Conservation (phyloP, 1,140 invertebrate genomes). For the Hetaerina americana region DNA sequence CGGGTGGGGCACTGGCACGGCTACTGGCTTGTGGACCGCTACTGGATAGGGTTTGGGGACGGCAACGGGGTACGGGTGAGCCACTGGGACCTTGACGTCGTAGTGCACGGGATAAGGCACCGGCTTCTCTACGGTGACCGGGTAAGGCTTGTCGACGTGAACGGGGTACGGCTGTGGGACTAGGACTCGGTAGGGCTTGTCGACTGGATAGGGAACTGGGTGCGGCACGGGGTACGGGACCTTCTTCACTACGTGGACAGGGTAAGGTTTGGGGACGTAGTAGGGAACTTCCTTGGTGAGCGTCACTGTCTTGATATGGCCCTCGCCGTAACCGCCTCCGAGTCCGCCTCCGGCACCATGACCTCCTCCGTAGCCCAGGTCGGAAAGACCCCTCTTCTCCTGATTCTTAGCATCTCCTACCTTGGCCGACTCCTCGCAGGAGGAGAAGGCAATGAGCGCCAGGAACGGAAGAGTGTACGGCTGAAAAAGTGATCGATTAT, state of each 20-base stretch:
- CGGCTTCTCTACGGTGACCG: constrained; percentile 63
- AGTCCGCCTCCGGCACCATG: not conserved
- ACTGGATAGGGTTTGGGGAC: constrained; percentile 10
- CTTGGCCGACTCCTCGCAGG: no score
- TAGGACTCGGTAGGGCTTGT: constrained; percentile 38
- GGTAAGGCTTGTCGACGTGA: constrained; percentile 43
- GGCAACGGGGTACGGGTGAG: no score
- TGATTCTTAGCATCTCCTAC: constrained; percentile 1
- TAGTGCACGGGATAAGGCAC: constrained; percentile 31
- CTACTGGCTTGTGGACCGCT: constrained; percentile 5
- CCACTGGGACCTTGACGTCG: constrained; percentile 4
- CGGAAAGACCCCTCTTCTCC: not conserved
- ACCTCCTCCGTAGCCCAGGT: not conserved
- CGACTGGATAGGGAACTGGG: constrained; percentile 24
- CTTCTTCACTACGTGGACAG: constrained; percentile 1
- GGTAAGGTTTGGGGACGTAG: constrained; percentile 6
- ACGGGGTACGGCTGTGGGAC: constrained; percentile 41
- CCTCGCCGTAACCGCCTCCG: no score
- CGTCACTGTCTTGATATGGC: no score
- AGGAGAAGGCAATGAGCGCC: no score
- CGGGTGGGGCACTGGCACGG: no score
- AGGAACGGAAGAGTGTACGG: no score
- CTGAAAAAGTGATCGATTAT: no score
- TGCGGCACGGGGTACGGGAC: constrained; percentile 1
- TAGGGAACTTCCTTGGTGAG: no score